Conservation (phyloP, 2,797 vertebrate genomes). For the Meriones psammophilus region DNA sequence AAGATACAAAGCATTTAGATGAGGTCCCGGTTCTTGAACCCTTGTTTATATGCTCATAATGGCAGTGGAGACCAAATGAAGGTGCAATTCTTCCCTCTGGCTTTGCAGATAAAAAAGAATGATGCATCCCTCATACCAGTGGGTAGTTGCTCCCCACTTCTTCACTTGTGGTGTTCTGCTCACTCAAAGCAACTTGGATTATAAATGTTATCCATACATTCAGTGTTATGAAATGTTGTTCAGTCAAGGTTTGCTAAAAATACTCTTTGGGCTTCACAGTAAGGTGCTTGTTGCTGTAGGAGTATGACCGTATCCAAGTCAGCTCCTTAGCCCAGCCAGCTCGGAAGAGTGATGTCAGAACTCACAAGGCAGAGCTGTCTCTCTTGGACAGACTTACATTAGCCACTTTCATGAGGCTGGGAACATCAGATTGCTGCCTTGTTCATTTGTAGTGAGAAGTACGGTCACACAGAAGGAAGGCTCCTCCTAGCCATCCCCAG, state of each 20-base stretch:
- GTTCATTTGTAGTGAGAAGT: slow-evolving; percentile 38
- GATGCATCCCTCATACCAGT: background rate
- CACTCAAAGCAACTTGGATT: slow-evolving; percentile 33
- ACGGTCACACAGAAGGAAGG: slow-evolving; percentile 24
- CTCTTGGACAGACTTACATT: background rate
- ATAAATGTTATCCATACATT: background rate
- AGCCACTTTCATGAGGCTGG: slow-evolving; percentile 3
- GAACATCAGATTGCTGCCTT: slow-evolving; percentile 14
- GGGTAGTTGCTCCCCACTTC: background rate
- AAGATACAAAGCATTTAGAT: background rate
- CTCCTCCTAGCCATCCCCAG: slow-evolving; percentile 25
- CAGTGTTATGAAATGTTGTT: background rate
- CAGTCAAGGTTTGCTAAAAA: slow-evolving; percentile 15
- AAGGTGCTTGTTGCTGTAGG: background rate
- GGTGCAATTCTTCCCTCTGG: slow-evolving; percentile 3
- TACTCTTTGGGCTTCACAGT: background rate
- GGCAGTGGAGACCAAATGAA: background rate
- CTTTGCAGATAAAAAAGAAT: background rate
- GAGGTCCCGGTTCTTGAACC: background rate
- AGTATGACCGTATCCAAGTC: background rate
- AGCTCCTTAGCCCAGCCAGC: background rate
- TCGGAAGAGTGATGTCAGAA: background rate
- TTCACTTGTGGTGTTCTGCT: slow-evolving; percentile 42
- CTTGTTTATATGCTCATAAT: slow-evolving; percentile 16
- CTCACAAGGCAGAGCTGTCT: background rate